phyloP scores from a whole-genome alignment of 2,113 vertebrate genomes.

The Pluvialis apricaria region DNA sequence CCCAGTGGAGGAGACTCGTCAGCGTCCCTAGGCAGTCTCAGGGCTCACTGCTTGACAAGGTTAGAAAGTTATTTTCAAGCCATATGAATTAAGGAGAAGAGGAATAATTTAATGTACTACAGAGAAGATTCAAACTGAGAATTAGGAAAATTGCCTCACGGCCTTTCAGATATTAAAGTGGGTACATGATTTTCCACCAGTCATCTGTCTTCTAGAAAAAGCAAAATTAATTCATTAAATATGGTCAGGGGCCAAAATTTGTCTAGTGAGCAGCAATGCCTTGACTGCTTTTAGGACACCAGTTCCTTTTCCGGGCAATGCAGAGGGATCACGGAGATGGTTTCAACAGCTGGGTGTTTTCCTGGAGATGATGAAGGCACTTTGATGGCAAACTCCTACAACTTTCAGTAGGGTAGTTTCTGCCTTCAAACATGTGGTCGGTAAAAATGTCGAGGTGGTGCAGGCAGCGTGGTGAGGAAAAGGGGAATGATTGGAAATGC shows the following conservation, averaged over 20 bases:
- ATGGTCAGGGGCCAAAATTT: background rate
- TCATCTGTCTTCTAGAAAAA: background rate
- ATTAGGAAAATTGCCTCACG: background rate
- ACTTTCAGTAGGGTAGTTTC: background rate
- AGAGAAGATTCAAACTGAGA: background rate
- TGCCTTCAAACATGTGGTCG: background rate
- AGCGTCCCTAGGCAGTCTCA: background rate
- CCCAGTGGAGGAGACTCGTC: background rate
- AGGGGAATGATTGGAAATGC: background rate
- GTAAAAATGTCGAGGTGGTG: background rate
- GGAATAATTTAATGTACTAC: background rate
- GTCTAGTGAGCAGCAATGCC: background rate
- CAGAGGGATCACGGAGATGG: background rate
- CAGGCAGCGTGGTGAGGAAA: background rate
- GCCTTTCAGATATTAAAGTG: background rate
- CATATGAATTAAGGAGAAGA: background rate
- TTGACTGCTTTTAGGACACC: background rate
- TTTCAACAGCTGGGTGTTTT: background rate
- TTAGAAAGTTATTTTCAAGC: background rate
- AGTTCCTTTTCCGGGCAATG: background rate
- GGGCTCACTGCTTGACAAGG: background rate
- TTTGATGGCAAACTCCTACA: background rate
- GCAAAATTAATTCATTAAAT: background rate
- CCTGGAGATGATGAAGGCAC: background rate
- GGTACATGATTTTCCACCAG: background rate